phyloP scores from a whole-genome alignment of 2,113 vertebrate genomes.

The Montifringilla adamsi region DNA sequence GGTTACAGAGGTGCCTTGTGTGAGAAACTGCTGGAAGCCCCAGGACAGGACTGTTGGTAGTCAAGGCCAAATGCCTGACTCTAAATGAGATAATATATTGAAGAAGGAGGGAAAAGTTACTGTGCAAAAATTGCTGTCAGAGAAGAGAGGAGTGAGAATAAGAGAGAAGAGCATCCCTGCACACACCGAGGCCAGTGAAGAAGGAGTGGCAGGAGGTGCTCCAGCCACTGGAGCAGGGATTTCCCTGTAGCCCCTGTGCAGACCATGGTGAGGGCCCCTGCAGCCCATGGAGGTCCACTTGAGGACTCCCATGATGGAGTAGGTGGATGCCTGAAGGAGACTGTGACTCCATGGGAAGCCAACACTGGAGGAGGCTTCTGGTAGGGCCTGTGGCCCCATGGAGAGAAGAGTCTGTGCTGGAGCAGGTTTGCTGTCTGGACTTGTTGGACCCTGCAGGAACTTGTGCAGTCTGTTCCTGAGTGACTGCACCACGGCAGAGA shows the following conservation, averaged over 20 bases:
- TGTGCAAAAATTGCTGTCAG: neutral
- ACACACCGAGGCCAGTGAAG: neutral
- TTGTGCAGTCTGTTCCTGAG: neutral
- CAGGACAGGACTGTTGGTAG: neutral
- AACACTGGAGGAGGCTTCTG: neutral
- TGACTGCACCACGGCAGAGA: neutral
- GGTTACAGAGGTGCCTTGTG: neutral
- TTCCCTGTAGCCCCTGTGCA: neutral
- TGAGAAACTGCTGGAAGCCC: neutral
- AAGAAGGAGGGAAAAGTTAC: fast-evolving
- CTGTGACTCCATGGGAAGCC: neutral
- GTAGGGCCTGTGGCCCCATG: neutral
- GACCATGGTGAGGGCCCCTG: neutral
- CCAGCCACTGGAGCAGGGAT: no score
- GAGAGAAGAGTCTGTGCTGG: fast-evolving
- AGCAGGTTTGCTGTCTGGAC: neutral
- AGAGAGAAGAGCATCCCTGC: neutral
- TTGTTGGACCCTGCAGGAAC: fast-evolving
- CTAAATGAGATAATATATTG: neutral
- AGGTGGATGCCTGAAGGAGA: neutral
- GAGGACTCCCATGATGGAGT: no score
- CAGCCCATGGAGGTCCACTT: neutral
- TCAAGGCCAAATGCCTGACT: neutral
- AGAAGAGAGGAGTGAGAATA: neutral
- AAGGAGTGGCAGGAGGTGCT: neutral